Evolutionary conservation across 2,888 invertebrate species (phyloP).

Genomic region (Drosophila glabriapex): DNA sequence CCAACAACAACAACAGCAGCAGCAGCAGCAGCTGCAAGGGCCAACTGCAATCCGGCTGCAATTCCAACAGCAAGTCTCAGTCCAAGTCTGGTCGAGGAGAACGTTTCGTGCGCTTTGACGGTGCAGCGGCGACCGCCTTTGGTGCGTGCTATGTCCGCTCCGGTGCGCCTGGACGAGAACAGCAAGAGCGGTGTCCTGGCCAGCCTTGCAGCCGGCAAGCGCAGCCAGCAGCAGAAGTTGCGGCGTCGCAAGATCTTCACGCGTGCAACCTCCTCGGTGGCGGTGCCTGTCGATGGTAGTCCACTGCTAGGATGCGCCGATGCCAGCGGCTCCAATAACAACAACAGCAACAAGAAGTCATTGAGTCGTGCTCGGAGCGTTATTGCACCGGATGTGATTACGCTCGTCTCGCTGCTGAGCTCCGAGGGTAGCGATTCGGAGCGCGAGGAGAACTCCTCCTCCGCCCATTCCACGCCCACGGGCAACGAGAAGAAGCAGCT

Average conservation of each 20-base stretch:
- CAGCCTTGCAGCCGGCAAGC: slow-evolving; percentile 68
- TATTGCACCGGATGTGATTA: slow-evolving; percentile 86
- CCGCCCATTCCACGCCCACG: slow-evolving; percentile 39
- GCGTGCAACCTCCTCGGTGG: slow-evolving; percentile 62
- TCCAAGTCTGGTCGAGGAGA: slow-evolving; percentile 2
- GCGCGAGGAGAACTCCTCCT: slow-evolving; percentile 83
- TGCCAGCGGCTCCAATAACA: slow-evolving; percentile 16
- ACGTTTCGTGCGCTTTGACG: slow-evolving; percentile 64
- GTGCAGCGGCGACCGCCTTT: slow-evolving; percentile 83
- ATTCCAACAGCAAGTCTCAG: not conserved
- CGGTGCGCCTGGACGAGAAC: slow-evolving; percentile 83
- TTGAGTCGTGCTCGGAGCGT: slow-evolving; percentile 81
- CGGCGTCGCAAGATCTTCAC: slow-evolving; percentile 81
- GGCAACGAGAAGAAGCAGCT: slow-evolving; percentile 39
- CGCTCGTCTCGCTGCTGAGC: slow-evolving; percentile 89
- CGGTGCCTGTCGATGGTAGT: slow-evolving; percentile 26
- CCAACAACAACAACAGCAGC: not conserved
- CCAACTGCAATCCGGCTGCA: not conserved
- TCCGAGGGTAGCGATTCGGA: slow-evolving; percentile 89
- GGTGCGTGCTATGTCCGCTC: slow-evolving; percentile 86
- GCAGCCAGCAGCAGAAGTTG: slow-evolving; percentile 76
- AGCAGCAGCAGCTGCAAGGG: not conserved
- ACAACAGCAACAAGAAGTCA: slow-evolving; percentile 59
- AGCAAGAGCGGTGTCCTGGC: slow-evolving; percentile 71
- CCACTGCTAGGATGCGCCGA: slow-evolving; percentile 41